Percentiles rank a stretch among this genome's conserved stretches.
Evolutionary conservation across 2,888 invertebrate genomes (phyloP).

Genomic region (Pristionchus entomophagus): DNA sequence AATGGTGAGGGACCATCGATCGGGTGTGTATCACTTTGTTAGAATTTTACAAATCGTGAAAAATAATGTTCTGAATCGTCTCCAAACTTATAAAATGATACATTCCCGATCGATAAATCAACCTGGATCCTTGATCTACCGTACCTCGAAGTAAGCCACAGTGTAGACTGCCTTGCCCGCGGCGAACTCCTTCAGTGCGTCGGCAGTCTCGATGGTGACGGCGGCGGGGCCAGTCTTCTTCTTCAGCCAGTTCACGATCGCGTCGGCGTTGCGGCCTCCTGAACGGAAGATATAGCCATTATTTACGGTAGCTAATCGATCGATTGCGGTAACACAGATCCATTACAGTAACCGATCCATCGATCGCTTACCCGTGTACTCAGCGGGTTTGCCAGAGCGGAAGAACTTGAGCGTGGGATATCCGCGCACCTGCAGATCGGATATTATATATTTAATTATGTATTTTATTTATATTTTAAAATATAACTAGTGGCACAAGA

Average conservation of each 20-base stretch:
- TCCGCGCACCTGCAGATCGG: conserved; percentile 83
- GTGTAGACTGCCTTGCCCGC: conserved; percentile 86
- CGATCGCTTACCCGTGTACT: conserved; percentile 85
- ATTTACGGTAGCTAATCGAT: not conserved
- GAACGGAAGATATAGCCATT: not conserved
- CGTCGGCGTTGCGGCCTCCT: conserved; percentile 82
- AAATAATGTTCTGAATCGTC: not conserved
- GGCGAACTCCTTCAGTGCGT: conserved; percentile 87
- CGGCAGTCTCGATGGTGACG: conserved; percentile 84
- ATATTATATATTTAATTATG: not conserved
- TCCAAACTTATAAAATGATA: not conserved
- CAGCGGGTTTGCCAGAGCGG: conserved; percentile 86
- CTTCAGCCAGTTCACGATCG: conserved; percentile 91
- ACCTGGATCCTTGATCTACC: too few relatives aligned
- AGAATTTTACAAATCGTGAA: too few relatives aligned
- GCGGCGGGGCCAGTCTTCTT: conserved; percentile 97
- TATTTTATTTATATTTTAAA: not conserved
- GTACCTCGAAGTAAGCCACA: conserved; percentile 86
- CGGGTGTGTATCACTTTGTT: too few relatives aligned
- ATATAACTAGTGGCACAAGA: too few relatives aligned
- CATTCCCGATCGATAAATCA: too few relatives aligned
- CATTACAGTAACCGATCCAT: conserved; percentile 69
- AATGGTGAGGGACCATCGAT: too few relatives aligned
- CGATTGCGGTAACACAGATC: not conserved
- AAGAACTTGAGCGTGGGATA: conserved; percentile 98